Conservation (phyloP, 1,140 invertebrate species). For the Rhizoglyphus robini region DNA sequence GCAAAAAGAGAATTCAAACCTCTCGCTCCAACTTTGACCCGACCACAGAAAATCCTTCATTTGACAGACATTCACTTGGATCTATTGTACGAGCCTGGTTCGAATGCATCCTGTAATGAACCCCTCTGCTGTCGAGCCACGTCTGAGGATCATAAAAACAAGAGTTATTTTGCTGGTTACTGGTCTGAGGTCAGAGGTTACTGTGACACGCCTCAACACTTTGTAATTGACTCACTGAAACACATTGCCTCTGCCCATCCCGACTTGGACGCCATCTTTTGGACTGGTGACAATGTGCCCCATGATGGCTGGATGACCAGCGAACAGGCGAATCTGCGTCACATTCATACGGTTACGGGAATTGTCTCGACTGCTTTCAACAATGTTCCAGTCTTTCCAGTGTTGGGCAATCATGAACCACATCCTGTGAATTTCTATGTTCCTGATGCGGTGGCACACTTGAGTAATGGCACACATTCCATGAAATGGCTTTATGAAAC, state of each 20-base stretch:
- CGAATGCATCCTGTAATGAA: conserved; percentile 52
- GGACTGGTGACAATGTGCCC: conserved; percentile 68
- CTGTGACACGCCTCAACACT: conserved; percentile 56
- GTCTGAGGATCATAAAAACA: conserved; percentile 32
- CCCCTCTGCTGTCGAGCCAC: conserved; percentile 60
- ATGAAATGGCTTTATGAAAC: conserved; percentile 21
- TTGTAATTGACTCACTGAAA: conserved; percentile 42
- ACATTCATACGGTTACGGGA: background rate
- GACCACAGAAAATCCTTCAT: conserved; percentile 44
- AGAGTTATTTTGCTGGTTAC: conserved; percentile 45
- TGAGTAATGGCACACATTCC: background rate
- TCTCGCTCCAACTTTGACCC: background rate
- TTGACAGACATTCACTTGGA: conserved; percentile 69
- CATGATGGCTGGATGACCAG: conserved; percentile 69
- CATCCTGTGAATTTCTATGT: conserved; percentile 67
- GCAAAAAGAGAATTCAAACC: background rate
- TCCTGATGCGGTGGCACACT: background rate
- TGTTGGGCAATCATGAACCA: conserved; percentile 77
- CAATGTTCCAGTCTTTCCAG: conserved; percentile 49
- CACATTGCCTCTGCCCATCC: conserved; percentile 32
- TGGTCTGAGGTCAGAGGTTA: conserved; percentile 55
- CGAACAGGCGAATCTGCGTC: conserved; percentile 30
- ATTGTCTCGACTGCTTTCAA: conserved; percentile 36
- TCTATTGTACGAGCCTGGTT: conserved; percentile 48
- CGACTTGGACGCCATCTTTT: conserved; percentile 55